Evolutionary conservation across 2,797 vertebrate species (phyloP).

Genomic region (Avahi laniger): DNA sequence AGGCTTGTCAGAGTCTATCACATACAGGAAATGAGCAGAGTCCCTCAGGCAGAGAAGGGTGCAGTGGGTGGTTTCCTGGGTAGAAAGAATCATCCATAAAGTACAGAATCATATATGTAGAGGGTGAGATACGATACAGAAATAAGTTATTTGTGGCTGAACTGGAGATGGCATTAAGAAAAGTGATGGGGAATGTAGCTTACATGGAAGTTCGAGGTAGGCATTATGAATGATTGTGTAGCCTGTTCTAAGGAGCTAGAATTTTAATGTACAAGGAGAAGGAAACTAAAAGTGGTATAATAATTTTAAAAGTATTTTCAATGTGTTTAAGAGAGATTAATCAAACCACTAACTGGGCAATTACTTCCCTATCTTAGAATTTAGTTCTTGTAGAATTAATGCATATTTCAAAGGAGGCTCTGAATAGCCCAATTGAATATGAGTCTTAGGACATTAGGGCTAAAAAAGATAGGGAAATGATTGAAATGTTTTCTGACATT

Average conservation of each 20-base stretch:
- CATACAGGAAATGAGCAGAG: neutral
- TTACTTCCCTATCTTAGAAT: neutral
- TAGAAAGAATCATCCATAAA: neutral
- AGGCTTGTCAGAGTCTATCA: neutral
- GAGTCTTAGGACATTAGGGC: neutral
- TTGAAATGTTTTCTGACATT: constrained; percentile 4
- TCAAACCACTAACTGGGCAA: constrained; percentile 27
- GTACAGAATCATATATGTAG: neutral
- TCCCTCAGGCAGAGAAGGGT: neutral
- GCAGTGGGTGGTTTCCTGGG: fast-evolving
- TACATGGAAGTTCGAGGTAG: neutral
- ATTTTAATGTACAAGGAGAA: neutral
- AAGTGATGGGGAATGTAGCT: neutral
- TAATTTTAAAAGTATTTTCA: constrained; percentile 5
- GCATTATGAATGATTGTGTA: neutral
- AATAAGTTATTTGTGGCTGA: neutral
- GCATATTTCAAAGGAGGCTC: neutral
- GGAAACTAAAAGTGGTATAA: neutral
- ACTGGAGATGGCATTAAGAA: neutral
- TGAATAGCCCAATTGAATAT: neutral
- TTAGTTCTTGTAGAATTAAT: neutral
- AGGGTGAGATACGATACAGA: neutral
- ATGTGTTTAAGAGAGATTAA: neutral
- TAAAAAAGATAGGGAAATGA: neutral
- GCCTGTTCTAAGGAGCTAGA: neutral